These are phyloP conservation scores for Akabosia matsudoensis DNA, from an alignment of 1,140 invertebrate genomes.

Conservation along the genomic window DNA sequence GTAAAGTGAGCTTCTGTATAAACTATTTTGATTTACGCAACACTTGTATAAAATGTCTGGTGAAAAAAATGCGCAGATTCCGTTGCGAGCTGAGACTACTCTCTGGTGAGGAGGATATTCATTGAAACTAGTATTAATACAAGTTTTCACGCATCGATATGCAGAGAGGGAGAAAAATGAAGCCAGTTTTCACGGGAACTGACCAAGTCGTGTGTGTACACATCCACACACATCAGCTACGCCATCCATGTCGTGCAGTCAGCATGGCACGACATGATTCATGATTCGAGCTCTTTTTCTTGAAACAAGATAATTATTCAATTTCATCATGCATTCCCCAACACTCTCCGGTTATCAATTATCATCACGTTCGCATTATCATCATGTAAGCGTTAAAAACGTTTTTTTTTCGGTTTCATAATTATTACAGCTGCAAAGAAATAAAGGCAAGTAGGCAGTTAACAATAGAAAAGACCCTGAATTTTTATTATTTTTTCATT, in stretches of 20 bases:
- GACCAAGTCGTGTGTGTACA: not conserved
- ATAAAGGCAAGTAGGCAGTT: not conserved
- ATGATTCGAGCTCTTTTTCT: slow-evolving; percentile 7
- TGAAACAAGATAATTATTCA: slow-evolving; percentile 19
- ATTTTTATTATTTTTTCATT: too few species aligned
- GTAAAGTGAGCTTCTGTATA: too few species aligned
- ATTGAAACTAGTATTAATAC: not conserved
- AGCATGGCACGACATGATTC: slow-evolving; percentile 19
- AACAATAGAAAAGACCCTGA: too few species aligned
- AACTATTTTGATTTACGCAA: too few species aligned
- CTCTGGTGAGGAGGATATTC: too few species aligned
- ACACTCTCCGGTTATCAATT: too few species aligned
- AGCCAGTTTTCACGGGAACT: slow-evolving; percentile 1
- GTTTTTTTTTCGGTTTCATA: not conserved
- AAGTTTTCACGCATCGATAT: not conserved
- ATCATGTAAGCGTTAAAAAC: not conserved
- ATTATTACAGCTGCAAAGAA: not conserved
- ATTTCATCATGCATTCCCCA: slow-evolving; percentile 7
- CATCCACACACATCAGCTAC: not conserved
- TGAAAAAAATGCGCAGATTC: too few species aligned
- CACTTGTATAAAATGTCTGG: too few species aligned
- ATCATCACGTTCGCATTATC: too few species aligned
- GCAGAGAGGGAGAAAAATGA: not conserved
- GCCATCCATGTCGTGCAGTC: slow-evolving; percentile 15
- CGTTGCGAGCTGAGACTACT: too few species aligned